A percentile compares a stretch with the other conserved stretches of the same genome.
phyloP scores from a whole-genome alignment of 30 jellyfish, hydroid and myxozoan genomes.

The Aurelia aurita region DNA sequence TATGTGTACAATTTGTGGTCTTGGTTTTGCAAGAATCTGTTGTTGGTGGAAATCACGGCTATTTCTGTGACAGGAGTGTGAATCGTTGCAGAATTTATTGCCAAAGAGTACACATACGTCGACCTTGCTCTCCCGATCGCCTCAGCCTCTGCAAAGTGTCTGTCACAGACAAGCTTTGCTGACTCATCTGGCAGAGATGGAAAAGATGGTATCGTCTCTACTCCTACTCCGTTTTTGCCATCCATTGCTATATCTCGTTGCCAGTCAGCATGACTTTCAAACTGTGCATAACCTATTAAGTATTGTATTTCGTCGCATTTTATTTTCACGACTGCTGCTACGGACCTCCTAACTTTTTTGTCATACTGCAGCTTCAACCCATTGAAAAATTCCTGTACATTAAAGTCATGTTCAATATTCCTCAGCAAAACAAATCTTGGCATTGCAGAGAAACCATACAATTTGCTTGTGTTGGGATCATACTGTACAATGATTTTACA shows the following conservation, averaged over 20 bases:
- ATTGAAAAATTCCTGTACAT: neutral
- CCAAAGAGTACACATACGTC: conserved; percentile 28
- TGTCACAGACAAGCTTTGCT: conserved; percentile 15
- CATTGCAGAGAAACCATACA: conserved; percentile 17
- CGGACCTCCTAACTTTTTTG: too few species aligned
- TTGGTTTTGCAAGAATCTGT: conserved; percentile 12
- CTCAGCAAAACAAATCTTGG: conserved; percentile 3
- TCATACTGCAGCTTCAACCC: too few species aligned
- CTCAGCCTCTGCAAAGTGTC: conserved; percentile 14
- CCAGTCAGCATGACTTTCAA: conserved; percentile 19
- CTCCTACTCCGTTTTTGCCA: neutral
- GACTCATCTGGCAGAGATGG: conserved; percentile 8
- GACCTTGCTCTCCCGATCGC: conserved; percentile 27
- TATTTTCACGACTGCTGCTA: neutral
- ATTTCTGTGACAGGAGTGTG: too few species aligned
- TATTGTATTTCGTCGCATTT: neutral
- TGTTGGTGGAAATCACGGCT: too few species aligned
- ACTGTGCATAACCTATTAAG: conserved; percentile 23
- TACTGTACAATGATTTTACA: conserved; percentile 19
- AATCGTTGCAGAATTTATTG: neutral
- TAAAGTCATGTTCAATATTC: neutral
- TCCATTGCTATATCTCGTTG: neutral
- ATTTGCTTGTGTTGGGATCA: neutral
- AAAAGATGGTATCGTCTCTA: conserved; percentile 4
- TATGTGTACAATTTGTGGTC: conserved; percentile 20